Evolutionary conservation across 2,113 vertebrate genomes (phyloP).

Genomic region (Plestiodon gilberti): DNA sequence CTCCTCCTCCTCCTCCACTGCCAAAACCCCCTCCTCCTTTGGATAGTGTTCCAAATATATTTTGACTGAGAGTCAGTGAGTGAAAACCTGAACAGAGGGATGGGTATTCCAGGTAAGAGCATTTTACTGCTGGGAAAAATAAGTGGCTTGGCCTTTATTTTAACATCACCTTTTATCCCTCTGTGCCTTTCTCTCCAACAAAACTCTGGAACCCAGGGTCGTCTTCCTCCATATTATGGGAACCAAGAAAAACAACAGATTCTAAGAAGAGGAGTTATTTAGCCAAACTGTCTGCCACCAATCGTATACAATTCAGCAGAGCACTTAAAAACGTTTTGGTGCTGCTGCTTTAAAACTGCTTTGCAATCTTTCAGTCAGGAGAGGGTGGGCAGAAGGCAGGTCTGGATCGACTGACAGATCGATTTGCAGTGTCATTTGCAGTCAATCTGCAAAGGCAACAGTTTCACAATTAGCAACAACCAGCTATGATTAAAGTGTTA

Average conservation of each 20-base stretch:
- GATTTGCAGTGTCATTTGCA: too few relatives aligned
- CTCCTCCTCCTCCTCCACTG: not conserved
- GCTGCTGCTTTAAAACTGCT: too few relatives aligned
- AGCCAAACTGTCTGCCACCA: not conserved
- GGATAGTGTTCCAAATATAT: constrained; percentile 2
- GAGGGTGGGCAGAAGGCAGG: too few relatives aligned
- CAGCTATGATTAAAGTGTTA: too few relatives aligned
- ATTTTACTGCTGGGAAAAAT: constrained; percentile 28
- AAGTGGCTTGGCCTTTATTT: constrained; percentile 25
- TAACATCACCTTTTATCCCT: constrained; percentile 2
- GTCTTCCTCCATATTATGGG: constrained; percentile 50
- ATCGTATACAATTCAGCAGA: constrained; percentile 25
- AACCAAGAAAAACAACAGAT: constrained; percentile 45
- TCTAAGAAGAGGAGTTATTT: constrained; percentile 46
- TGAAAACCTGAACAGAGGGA: accelerated
- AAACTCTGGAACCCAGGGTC: constrained; percentile 32
- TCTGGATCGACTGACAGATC: too few relatives aligned
- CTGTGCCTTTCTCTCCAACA: constrained; percentile 24
- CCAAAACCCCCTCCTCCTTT: constrained; percentile 4
- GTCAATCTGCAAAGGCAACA: too few relatives aligned
- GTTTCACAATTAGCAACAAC: too few relatives aligned
- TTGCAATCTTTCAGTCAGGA: too few relatives aligned
- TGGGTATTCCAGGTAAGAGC: constrained; percentile 37
- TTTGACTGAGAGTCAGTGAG: not conserved
- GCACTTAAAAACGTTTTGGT: not conserved